Base-by-base conservation (phyloP, 2,113 vertebrate genomes). In the Gavia stellata region DNA sequence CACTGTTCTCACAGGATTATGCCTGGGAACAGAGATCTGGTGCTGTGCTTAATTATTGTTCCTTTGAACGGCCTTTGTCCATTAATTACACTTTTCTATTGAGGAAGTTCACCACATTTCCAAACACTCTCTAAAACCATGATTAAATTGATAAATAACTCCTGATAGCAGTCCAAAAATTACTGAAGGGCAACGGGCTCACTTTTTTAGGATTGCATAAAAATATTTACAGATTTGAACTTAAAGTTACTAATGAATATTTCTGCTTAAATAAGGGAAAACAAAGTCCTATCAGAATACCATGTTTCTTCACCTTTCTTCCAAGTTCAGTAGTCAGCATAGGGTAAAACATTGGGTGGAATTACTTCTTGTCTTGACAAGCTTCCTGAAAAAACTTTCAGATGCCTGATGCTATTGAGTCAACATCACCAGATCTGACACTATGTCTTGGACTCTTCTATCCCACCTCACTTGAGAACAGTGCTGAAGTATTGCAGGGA, bases 381-480 rank as follows among this genome's bases (percentile, higher is more conserved):
- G 23, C 18, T 75, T 18, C 72, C 72, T 40, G 45, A 79, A 82
- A 77, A 82, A 52, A 7, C 14, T 10, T 61, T 52, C 40, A 61
- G 19, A 28, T 61, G 47, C 21, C 25, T 75, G 21, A 92, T 95
- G 94, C 94, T 50, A 85, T 96, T n/a, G 80, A 97, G 31, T 92
- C 90, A 33, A 81, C 86, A 49, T 70, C 95, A 50, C 96, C 94
- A 25, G 96, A 97, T 85, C 91, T 92, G 49, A 94, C 79, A 20
- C 90, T 73, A 11, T 40, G 96, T 19, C 92, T 92, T 62, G 94
- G 93, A 15, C 13, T 92, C 26, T 96, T 8, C 88, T 49, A 65
- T 81, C 9, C 96, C 92, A 36, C 86, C 87, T 97, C 94, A 65
- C 20, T 98, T 97, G 40, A 90, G 66, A 65, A 90, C 93, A 44